phyloP scores from a whole-genome alignment of 1,140 invertebrate genomes.

The Gryllus bimaculatus region DNA sequence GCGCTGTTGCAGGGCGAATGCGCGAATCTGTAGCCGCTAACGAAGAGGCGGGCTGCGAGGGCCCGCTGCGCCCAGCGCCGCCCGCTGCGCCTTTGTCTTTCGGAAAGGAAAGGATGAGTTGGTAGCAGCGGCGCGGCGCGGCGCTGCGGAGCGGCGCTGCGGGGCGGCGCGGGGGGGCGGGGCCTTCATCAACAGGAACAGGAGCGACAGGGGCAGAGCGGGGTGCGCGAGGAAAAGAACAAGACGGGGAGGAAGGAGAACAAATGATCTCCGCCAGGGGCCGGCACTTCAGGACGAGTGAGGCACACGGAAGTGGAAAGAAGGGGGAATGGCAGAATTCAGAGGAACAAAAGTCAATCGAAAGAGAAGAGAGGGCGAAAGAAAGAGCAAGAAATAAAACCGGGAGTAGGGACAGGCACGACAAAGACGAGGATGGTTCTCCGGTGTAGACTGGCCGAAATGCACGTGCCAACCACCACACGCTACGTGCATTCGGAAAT shows the following conservation, averaged over 20 bases:
- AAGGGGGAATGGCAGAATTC: too few relatives aligned
- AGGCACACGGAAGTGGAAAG: too few relatives aligned
- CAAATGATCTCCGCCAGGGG: too few relatives aligned
- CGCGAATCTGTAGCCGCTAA: not conserved
- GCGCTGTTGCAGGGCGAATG: not conserved
- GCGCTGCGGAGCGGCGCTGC: not conserved
- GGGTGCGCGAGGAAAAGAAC: not conserved
- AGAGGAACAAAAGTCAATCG: too few relatives aligned
- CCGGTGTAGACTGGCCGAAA: too few relatives aligned
- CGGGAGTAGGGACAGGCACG: not conserved
- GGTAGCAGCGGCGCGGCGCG: not conserved
- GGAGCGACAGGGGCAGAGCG: not conserved
- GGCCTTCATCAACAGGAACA: not conserved
- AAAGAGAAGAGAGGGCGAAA: too few relatives aligned
- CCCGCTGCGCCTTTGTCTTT: constrained; percentile 12
- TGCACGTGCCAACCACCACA: too few relatives aligned
- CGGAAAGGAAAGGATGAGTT: constrained; percentile 11
- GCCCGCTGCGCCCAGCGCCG: not conserved
- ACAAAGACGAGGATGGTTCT: not conserved
- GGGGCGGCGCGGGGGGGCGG: not conserved
- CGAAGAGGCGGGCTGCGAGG: not conserved
- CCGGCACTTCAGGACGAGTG: too few relatives aligned
- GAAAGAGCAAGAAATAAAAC: not conserved
- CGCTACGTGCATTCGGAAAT: too few relatives aligned
- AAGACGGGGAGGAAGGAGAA: not conserved